Evolutionary conservation across 2,113 vertebrate species (phyloP).

Genomic region (Elgaria multicarinata): DNA sequence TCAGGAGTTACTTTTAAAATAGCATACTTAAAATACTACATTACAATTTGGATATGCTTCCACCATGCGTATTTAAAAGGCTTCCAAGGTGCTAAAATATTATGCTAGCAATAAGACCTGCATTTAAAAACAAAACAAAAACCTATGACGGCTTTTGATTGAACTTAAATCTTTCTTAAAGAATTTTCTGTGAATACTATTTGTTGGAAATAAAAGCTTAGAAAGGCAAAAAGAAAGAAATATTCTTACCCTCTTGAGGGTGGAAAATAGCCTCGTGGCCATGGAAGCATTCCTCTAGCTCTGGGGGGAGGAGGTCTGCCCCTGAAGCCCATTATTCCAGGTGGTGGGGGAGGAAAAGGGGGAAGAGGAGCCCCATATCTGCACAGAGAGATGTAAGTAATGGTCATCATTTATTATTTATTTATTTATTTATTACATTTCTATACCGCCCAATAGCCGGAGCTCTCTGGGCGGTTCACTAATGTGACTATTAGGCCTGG

Average conservation of each 20-base stretch:
- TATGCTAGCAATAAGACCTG: not conserved
- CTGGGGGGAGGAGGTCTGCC: slow-evolving; percentile 70
- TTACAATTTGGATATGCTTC: not conserved
- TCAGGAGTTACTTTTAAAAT: slow-evolving; percentile 20
- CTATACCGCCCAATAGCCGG: no score
- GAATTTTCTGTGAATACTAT: not conserved
- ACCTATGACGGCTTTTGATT: not conserved
- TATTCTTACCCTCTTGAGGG: slow-evolving; percentile 75
- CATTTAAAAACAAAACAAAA: not conserved
- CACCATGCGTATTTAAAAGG: slow-evolving; percentile 9
- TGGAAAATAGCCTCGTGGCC: slow-evolving; percentile 70
- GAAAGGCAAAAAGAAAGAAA: slow-evolving; percentile 26
- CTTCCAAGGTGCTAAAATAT: not conserved
- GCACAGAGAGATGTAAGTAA: not conserved
- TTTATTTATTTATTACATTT: no score
- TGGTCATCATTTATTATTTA: no score
- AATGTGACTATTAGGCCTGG: not conserved
- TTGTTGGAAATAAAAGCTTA: slow-evolving; percentile 11
- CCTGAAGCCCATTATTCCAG: slow-evolving; percentile 74
- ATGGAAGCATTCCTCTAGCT: slow-evolving; percentile 65
- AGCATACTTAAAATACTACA: not conserved
- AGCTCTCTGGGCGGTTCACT: no score
- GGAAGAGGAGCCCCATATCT: slow-evolving; percentile 73
- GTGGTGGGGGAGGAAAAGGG: slow-evolving; percentile 47
- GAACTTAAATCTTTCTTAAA: not conserved